Evolutionary conservation across 2,888 invertebrate species (phyloP), one percentile per base, ranked within the genome.

Genomic region (Micropterix aruncella): DNA sequence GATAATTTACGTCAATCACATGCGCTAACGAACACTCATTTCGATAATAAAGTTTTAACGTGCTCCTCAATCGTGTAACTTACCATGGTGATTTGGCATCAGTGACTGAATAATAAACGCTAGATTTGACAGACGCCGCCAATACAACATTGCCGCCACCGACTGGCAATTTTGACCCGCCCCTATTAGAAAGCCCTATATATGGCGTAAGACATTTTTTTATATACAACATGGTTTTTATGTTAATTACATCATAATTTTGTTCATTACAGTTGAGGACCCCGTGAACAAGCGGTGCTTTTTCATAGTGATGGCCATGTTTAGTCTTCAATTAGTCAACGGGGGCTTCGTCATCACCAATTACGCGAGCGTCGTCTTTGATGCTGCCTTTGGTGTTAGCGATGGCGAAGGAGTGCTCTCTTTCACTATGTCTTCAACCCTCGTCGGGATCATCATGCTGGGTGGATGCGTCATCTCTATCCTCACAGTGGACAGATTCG

Each of bases 331-430:
- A 44, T 60, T 61, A 43, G 54, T 57, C 16, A 56, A 58, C 44
- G 63, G 62, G 3, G 55, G 60, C 17, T 56, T 58, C 39, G 58
- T 59, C 12, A 55, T 62, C 19, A 49, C 59, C 16, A 57, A 57
- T 16, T 61, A 60, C 51, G 51, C 60, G 2, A 57, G 56, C 3
- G 52, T 52, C 5, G 61, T 64, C 18, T 49, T 47, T 19, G 37
- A 37, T 9, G 44, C 44, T 18, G 46, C 47, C 18, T 47, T 46
- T 3, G 46, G 49, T 2, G 42, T 41, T 16, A 19, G 27, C 27
- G 27, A 27, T 12, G 27, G 12, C 27, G 27, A 27, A 12, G 12
- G 12, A 5, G 27, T 12, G 27, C 27, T 47, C 3, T 44, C 47
- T 16, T 17, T 43, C 3, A 44, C 18, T 15, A 42, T 42, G 1